phyloP scores from a whole-genome alignment of 2,797 vertebrate genomes.

The Sorex maritimensis region DNA sequence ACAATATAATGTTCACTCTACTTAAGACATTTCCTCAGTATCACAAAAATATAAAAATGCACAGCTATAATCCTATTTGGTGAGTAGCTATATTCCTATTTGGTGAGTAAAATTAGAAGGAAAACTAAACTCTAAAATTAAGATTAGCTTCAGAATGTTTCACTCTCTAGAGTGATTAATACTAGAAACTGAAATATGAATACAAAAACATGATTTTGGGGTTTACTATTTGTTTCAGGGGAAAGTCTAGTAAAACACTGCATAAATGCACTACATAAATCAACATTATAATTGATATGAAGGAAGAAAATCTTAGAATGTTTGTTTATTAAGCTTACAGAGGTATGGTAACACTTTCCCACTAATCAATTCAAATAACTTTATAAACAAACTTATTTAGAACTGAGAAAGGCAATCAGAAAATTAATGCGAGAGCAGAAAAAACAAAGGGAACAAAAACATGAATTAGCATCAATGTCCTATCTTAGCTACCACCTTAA shows the following conservation, averaged over 20 bases:
- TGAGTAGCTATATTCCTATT: background rate
- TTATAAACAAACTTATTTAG: slow-evolving; percentile 26
- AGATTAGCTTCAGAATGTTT: background rate
- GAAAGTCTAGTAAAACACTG: slow-evolving; percentile 14
- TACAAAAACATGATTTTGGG: slow-evolving; percentile 22
- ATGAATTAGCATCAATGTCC: background rate
- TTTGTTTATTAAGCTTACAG: background rate
- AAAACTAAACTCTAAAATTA: slow-evolving; percentile 52
- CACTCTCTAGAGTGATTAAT: slow-evolving; percentile 48
- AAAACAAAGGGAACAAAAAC: background rate
- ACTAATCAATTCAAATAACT: slow-evolving; percentile 20
- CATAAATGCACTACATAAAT: slow-evolving; percentile 9
- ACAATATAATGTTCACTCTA: background rate
- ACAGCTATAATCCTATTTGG: background rate
- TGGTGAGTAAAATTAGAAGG: slow-evolving; percentile 24
- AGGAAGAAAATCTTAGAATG: background rate
- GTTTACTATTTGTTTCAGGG: slow-evolving; percentile 1
- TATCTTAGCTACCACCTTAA: background rate
- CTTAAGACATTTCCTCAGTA: background rate
- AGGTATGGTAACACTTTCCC: background rate
- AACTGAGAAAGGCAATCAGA: background rate
- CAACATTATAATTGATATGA: background rate
- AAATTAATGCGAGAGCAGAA: background rate
- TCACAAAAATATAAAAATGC: background rate
- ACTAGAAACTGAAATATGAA: slow-evolving; percentile 7